Evolutionary conservation across 2,888 invertebrate genomes (phyloP), one percentile per base, ranked within the genome.

Genomic region (Drosophila anomalipes): DNA sequence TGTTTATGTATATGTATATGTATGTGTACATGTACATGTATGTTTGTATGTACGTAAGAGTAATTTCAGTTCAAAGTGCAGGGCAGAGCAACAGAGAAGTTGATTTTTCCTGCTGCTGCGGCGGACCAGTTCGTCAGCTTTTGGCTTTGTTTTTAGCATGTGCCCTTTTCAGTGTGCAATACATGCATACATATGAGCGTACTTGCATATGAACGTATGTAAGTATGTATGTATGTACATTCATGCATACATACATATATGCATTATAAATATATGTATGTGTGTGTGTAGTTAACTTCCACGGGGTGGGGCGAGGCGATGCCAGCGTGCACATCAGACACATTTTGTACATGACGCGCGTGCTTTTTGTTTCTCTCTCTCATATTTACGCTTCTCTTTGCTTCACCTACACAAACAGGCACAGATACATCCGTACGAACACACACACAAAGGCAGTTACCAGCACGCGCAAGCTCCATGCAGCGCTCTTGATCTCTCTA

Each of bases 111-210:
- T 44, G 53, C 64, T 60, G 59, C 68, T 72, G 59, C 72, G 60
- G 65, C 44, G 54, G 73, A 83, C 79, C 77, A 79, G 85, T 83
- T 83, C 74, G 78, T 76, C 70, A 83, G 85, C 70, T 86, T 86
- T 74, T 84, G 69, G 72, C 72, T 81, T 81, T 82, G 70, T 79
- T 78, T 78, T 79, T 77, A 87, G 88, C 83, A 82, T 83, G 87
- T 86, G 85, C 83, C 87, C 82, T 84, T 84, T 79, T 82, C 62
- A 59, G 53, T 53, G 49, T 68, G 56, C 70, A 72, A 58, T 51
- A 65, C 54, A 54, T 47, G 54, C 35, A 22, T n/a, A 61, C 33
- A 16, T 12, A 49, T 28, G 35, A 47, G 54, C 37, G 22, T 35
- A 54, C 54, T 26, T 54, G 26, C 56, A 56, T 14, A 19, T 35